Evolutionary conservation across 1,140 invertebrate genomes (phyloP), one percentile per base, ranked within the genome.

Genomic region (Drosophila bipectinata): DNA sequence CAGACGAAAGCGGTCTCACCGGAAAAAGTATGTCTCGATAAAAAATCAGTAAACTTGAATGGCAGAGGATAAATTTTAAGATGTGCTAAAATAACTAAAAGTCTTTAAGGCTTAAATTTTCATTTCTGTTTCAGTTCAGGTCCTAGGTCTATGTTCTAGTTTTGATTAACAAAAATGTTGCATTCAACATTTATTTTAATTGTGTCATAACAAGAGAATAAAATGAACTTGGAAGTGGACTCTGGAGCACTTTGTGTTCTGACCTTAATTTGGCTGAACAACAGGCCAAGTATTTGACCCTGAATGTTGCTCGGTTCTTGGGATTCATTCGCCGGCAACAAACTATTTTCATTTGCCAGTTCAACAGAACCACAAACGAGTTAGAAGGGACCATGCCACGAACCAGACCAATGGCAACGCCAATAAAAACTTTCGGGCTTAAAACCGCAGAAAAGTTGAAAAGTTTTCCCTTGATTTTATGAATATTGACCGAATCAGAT

Each of bases 401-500:
- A 34, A 15, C 51, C 28, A 49, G 54, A n/a, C 54, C 24, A 47
- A 32, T 30, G 58, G 30, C 66, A 51, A 58, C 44, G 44, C 58
- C 63, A 85, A 78, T 82, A 75, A 78, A 81, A 85, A 87, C 69
- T 85, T 85, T 87, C 12, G 58, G 62, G 78, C 74, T 82, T 64
- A 78, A 77, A 82, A 72, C 82, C 82, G 78, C 82, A 78, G 61
- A 87, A 85, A 78, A 85, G 82, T 82, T 82, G 69, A 75, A 78
- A 87, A 85, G 45, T 82, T 87, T 75, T 34, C 51, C 49, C 64
- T 62, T 74, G 78, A 78, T 85, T 82, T 67, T 62, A 75, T 85
- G 82, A 78, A 79, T 87, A 87, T 85, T 85, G 82, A 87, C 82
- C 82, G 84, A 74, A 85, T 85, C 82, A 81, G 71, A 87, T 76